Percentiles rank a stretch among this genome's conserved stretches.
These are phyloP conservation scores for Melanotaenia trifasciata DNA, from an alignment of 2,797 vertebrate species.

Conservation along the genomic window DNA sequence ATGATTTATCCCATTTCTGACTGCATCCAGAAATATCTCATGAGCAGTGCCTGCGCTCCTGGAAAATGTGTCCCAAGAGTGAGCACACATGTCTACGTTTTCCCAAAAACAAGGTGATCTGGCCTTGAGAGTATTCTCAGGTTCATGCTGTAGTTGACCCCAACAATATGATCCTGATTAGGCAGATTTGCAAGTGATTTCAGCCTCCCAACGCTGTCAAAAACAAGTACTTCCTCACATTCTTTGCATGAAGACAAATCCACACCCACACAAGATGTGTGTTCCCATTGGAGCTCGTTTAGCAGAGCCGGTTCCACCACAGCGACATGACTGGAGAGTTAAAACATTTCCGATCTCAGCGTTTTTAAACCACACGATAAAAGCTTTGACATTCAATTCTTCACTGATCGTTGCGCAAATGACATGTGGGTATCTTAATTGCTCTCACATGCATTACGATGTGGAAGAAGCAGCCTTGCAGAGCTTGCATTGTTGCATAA, in stretches of 20 bases:
- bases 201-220: conserved; percentile 38
- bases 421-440: conserved; percentile 45
- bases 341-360: conserved; percentile 67
- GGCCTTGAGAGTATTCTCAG: conserved; percentile 50
- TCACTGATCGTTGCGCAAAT: conserved; percentile 41
- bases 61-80: conserved; percentile 49
- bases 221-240: conserved; percentile 59
- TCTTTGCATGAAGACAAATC: conserved; percentile 40
- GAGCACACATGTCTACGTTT: conserved; percentile 35
- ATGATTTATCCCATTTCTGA: conserved; percentile 23
- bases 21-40: conserved; percentile 31
- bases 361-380: conserved; percentile 58
- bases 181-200: conserved; percentile 65
- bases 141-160: conserved; percentile 60
- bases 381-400: conserved; percentile 42
- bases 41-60: conserved; percentile 20
- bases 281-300: conserved; percentile 35
- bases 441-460: conserved; percentile 35
- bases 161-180: conserved; percentile 70
- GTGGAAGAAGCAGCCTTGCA: neutral
- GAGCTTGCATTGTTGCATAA: neutral
- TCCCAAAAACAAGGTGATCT: conserved; percentile 13
- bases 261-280: conserved; percentile 29
- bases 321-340: conserved; percentile 56
- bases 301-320: conserved; percentile 34